Percentiles rank a stretch among this genome's conserved stretches.
Conservation (phyloP, 2,888 invertebrate species). For the Cephonodes hylas region DNA sequence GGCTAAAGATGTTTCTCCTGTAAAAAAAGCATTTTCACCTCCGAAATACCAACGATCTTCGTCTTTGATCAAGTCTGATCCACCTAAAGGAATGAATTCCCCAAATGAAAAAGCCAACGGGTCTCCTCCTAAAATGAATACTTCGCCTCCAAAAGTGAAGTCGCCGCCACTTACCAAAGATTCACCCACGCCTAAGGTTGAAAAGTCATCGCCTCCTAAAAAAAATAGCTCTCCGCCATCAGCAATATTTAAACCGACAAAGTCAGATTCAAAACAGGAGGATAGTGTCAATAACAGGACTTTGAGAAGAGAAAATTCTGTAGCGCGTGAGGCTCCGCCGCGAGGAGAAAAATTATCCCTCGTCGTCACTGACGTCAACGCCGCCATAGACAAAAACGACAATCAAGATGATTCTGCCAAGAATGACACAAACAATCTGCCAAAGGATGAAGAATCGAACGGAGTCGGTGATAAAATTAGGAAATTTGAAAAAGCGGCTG, state of each 20-base stretch:
- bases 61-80: constrained; percentile 2
- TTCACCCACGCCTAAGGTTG: not conserved
- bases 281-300: constrained; percentile 25
- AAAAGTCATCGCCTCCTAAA: not conserved
- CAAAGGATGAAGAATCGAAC: constrained; percentile 54
- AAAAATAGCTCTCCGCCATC: constrained; percentile 6
- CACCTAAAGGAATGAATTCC: not conserved
- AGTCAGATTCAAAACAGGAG: constrained; percentile 31
- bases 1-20: constrained; percentile 13
- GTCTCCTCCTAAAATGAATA: not conserved
- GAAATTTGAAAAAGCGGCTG: constrained; percentile 72
- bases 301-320: constrained; percentile 38
- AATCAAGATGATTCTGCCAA: constrained; percentile 23
- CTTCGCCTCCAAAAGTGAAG: constrained; percentile 17
- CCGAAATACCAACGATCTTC: constrained; percentile 5
- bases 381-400: constrained; percentile 22
- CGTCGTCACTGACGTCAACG: constrained; percentile 24
- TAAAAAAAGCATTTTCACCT: constrained; percentile 12
- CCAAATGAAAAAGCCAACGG: not conserved
- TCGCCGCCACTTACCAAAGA: not conserved
- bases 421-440: constrained; percentile 22
- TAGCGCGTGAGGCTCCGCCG: constrained; percentile 39
- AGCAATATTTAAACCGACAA: constrained; percentile 22
- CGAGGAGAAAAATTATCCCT: constrained; percentile 42
- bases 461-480: constrained; percentile 77